phyloP scores from a whole-genome alignment of 2,888 invertebrate species.

The Dromius quadrimaculatus region DNA sequence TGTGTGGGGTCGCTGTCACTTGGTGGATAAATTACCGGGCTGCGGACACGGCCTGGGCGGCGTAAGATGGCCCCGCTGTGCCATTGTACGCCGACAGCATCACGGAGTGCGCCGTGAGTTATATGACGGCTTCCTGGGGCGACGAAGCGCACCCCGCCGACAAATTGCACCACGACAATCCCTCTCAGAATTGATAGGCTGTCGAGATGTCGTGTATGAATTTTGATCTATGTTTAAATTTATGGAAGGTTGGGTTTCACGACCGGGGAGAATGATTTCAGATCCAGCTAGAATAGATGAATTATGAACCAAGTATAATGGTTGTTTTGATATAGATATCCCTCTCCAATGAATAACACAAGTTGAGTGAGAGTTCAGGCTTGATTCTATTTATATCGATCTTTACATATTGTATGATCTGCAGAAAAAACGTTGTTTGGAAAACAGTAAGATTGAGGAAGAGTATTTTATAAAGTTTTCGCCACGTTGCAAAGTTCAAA shows the following conservation, averaged over 20 bases:
- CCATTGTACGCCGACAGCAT: conserved; percentile 21
- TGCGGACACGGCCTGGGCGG: conserved; percentile 17
- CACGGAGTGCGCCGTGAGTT: conserved; percentile 40
- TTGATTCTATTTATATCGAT: too few species aligned
- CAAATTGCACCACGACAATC: conserved; percentile 7
- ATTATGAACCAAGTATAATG: too few species aligned
- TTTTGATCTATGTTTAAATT: conserved; percentile 11
- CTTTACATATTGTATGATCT: too few species aligned
- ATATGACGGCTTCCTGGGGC: conserved; percentile 42
- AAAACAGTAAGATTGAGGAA: too few species aligned
- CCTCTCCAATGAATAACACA: too few species aligned
- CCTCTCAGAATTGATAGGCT: conserved; percentile 1
- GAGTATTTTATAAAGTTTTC: too few species aligned
- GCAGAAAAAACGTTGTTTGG: too few species aligned
- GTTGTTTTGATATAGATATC: too few species aligned
- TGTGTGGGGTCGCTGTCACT: conserved; percentile 22
- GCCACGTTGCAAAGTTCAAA: too few species aligned
- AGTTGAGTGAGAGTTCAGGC: too few species aligned
- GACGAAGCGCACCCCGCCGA: conserved; percentile 8
- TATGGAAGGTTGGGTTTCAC: conserved; percentile 1
- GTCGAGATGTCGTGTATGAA: conserved; percentile 18
- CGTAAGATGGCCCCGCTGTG: conserved; percentile 10
- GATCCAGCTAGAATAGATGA: too few species aligned
- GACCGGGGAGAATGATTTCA: not conserved
- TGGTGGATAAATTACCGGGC: conserved; percentile 17